Percentiles rank a stretch among this genome's conserved stretches.
phyloP scores from a whole-genome alignment of 1,140 invertebrate genomes.

The Tetraneura akinire region DNA sequence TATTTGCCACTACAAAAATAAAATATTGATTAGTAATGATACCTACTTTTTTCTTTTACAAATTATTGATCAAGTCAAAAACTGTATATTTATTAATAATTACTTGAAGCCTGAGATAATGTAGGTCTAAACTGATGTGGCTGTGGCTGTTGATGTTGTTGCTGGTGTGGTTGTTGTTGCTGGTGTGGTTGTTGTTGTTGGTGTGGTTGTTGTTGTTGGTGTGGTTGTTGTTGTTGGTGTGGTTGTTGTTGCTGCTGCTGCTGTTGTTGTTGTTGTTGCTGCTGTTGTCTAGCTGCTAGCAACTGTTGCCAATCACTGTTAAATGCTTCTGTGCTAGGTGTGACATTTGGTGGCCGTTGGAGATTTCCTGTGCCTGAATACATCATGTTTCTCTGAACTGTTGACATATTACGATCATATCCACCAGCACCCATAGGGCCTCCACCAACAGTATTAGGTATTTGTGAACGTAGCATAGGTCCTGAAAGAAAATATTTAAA shows the following conservation, averaged over 20 bases:
- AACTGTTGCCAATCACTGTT: conserved; percentile 47
- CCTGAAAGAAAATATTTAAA: background rate
- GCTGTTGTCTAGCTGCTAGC: conserved; percentile 41
- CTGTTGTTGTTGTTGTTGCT: conserved; percentile 26
- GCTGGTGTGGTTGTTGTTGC: conserved; percentile 21
- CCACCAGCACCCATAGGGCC: conserved; percentile 6
- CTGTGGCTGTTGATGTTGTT: background rate
- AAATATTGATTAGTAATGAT: background rate
- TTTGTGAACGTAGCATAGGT: conserved; percentile 43
- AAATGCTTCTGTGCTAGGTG: conserved; percentile 41
- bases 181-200: conserved; percentile 15
- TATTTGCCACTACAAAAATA: conserved; percentile 32
- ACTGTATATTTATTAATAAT: too few relatives aligned
- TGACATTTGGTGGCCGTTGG: conserved; percentile 43
- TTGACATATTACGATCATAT: conserved; percentile 32
- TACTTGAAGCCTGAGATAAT: conserved; percentile 33
- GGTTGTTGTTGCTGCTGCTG: conserved; percentile 26
- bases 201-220: conserved; percentile 6
- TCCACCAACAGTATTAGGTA: conserved; percentile 33
- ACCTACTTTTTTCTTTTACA: too few relatives aligned
- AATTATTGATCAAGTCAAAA: too few relatives aligned
- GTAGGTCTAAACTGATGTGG: conserved; percentile 41
- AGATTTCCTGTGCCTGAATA: background rate
- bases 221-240: background rate
- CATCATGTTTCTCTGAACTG: conserved; percentile 19